These are phyloP conservation scores for Hycleus phaleratus DNA, from an alignment of 1,140 invertebrate genomes.

Conservation along the genomic window DNA sequence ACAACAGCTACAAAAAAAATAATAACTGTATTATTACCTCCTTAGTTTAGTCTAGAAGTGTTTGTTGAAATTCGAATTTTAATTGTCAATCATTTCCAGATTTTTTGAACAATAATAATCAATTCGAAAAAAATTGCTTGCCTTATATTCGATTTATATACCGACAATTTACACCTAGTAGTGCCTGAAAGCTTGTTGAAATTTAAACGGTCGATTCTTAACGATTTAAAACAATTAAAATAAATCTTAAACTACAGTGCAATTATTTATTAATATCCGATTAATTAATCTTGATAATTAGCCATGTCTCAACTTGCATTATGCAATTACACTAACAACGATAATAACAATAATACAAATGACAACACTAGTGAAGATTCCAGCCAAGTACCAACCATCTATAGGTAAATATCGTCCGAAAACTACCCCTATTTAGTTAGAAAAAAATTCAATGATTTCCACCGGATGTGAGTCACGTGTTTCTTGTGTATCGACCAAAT, in stretches of 20 bases:
- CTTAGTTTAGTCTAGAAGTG: not conserved
- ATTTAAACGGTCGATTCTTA: not conserved
- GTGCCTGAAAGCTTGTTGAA: conserved; percentile 20
- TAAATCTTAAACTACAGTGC: not conserved
- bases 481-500: not conserved
- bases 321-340: conserved; percentile 48
- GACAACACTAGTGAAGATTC: conserved; percentile 72
- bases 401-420: conserved; percentile 51
- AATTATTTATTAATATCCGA: not conserved
- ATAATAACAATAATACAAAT: conserved; percentile 57
- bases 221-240: no score
- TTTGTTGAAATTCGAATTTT: not conserved
- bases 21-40: not conserved
- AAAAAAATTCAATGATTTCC: not conserved
- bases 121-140: conserved; percentile 10
- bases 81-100: conserved; percentile 1
- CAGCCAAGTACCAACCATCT: conserved; percentile 70
- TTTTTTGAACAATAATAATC: not conserved
- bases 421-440: not conserved
- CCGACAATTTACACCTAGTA: conserved; percentile 9
- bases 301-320: conserved; percentile 43
- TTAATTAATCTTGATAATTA: not conserved
- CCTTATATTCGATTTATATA: conserved; percentile 14
- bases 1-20: not conserved
- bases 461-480: not conserved